Conservation (phyloP, 1,140 invertebrate species). For the Archivesica marissinica region DNA sequence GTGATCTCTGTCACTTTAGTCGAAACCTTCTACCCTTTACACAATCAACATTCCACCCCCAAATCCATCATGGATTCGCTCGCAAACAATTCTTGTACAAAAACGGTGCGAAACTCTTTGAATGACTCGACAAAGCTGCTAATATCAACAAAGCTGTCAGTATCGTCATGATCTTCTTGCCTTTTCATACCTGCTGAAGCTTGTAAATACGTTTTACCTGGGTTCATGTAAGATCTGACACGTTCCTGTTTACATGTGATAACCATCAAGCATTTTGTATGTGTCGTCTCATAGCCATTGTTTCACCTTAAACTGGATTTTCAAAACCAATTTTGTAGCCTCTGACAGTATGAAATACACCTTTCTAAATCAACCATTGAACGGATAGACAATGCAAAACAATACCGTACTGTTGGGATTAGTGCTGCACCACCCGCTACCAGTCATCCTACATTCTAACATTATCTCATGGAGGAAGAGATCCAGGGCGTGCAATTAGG, state of each 20-base stretch:
- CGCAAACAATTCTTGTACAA: neutral
- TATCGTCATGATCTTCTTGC: neutral
- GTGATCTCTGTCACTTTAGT: neutral
- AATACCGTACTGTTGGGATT: no score
- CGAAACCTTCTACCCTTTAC: neutral
- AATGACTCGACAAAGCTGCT: neutral
- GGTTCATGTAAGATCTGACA: conserved; percentile 8
- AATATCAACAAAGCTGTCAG: no score
- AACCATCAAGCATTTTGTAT: neutral
- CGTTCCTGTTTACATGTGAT: neutral
- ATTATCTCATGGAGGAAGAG: no score
- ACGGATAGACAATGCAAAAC: no score
- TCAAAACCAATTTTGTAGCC: no score
- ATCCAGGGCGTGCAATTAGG: no score
- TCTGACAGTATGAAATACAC: no score
- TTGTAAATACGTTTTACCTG: conserved; percentile 12
- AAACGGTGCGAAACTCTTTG: neutral
- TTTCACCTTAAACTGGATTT: no score
- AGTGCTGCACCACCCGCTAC: no score
- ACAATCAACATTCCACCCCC: neutral
- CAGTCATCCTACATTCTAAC: no score
- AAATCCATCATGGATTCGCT: neutral
- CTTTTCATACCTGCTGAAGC: neutral
- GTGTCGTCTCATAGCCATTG: no score
- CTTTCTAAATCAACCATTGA: no score